A percentile compares a stretch with the other conserved stretches of the same genome.
Evolutionary conservation across 2,113 vertebrate genomes (phyloP).

Genomic region (Amphilophus citrinellus): DNA sequence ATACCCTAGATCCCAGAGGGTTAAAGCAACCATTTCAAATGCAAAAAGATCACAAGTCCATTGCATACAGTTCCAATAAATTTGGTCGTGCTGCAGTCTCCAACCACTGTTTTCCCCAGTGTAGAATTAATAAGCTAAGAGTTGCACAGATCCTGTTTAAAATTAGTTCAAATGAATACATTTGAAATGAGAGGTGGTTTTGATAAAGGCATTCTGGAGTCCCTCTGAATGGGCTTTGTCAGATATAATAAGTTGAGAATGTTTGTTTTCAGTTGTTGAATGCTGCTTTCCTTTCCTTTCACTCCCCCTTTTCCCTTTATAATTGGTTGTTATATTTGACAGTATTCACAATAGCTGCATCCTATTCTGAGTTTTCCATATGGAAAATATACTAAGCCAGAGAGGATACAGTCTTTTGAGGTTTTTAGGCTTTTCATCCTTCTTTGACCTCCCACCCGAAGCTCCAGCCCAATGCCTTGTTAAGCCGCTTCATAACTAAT

Average conservation of each 20-base stretch:
- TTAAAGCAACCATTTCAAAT: not conserved
- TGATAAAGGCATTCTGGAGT: not conserved
- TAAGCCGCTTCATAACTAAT: conserved; percentile 54
- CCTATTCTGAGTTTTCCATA: conserved; percentile 14
- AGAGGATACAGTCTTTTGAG: conserved; percentile 24
- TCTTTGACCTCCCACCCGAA: conserved; percentile 13
- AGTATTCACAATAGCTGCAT: not conserved
- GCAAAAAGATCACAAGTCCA: not conserved
- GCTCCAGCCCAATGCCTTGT: not conserved
- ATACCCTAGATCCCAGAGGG: no score
- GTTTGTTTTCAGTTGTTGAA: not conserved
- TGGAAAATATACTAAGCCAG: conserved; percentile 11
- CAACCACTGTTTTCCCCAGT: not conserved
- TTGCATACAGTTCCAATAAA: not conserved
- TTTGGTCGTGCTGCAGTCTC: not conserved
- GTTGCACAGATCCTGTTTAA: not conserved
- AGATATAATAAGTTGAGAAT: not conserved
- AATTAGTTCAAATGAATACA: not conserved
- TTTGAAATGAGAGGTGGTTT: not conserved
- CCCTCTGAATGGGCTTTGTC: not conserved
- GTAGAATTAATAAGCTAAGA: not conserved
- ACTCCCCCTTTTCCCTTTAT: not conserved
- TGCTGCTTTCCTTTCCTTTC: not conserved
- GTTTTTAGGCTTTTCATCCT: conserved; percentile 21
- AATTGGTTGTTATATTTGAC: not conserved